Base-by-base conservation (phyloP, 2,888 invertebrate genomes). In the Xylophagus ater region DNA sequence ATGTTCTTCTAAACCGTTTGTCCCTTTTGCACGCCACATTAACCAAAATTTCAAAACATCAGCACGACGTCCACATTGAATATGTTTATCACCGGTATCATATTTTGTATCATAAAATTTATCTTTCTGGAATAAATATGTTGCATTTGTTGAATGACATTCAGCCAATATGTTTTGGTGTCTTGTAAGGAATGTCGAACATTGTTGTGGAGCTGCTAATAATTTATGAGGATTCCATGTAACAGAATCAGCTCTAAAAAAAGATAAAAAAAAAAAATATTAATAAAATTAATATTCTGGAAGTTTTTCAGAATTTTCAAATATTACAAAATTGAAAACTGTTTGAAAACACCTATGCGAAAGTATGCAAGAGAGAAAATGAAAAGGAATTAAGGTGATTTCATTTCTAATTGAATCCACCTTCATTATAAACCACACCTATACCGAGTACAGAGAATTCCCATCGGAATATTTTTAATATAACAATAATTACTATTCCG, bases 11-110 rank as follows among this genome's bases (percentile, higher is more conserved):
- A 88, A 70, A 0, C 88, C 89, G 31, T 67, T 66, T 1, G 76
- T 78, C 1, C 88, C 87, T 64, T 94, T 94, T 4, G 94, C 90
- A 56, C 93, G 88, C 96, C 96, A 96, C 89, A 93, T 92, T 57
- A 92, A 81, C 96, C 96, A 97, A 60, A 96, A 85, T 64, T 97
- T 97, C 45, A 94, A 73, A 8, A 94, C 88, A 59, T 97, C 96
- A 2, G 90, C 94, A 51, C 92, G 76, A 1, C 97, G 74, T 0
- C 96, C 96, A 58, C 96, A 97, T 59, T 97, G 96, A 26, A 97
- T 81, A 52, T 93, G 89, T 58, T 94, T 94, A 58, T 89, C 89
- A 0, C 89, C 89, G 2, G 80, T 82, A 52, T 87, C 87, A 54
- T 75, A 86, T 7, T 72, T 67, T 1, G 83, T 82, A 57, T 89